Base-by-base conservation (phyloP, 2,888 invertebrate genomes). In the Dioctria linearis region DNA sequence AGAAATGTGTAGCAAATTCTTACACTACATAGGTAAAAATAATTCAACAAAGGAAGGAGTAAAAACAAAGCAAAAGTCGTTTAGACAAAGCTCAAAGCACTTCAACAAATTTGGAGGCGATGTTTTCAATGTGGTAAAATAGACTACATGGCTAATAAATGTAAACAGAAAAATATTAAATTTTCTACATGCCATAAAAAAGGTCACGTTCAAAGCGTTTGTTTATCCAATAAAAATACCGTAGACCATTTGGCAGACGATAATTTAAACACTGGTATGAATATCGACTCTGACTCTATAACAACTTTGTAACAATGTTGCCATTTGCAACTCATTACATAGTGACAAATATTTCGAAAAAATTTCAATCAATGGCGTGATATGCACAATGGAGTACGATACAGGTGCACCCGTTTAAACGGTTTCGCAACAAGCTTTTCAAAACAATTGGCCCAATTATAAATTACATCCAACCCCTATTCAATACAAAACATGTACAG, bases 61-160 rank as follows among this genome's bases (percentile, higher is more conserved):
- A 4, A 61, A 3, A 4, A 39, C 25, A 61, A 3, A 37, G 25
- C 37, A 4, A 61, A 6, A 37, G 1, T 61, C 6, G 3, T 5
- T 39, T 25, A 39, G 5, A 61, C 5, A 13, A 39, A 4, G n/a
- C 6, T 8, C 4, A 13, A 61, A 61, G 25, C n/a, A 61, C 13
- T 61, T 61, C 37, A 61, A 37, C 61, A 61, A 61, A 13, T 61
- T 39, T 40, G 61, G 25, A 40, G 61, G 25, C 61, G 25, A n/a
- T 73, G 71, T 54, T 73, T 40, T 8, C 37, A 40, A 13, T 73
- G 71, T 11, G 57, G 57, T 3, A 51, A 51, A 25, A 25, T 25
- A 2, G 25, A 25, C 25, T 2, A 25, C 25, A 25, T 25, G 25
- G 25, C 25, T 25, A 25, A 25, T 25, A 25, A 25, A 25, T 25